Percentiles rank a stretch among this genome's conserved stretches.
Evolutionary conservation across 2,113 vertebrate species (phyloP).

Genomic region (Phylloscopus trochilus): DNA sequence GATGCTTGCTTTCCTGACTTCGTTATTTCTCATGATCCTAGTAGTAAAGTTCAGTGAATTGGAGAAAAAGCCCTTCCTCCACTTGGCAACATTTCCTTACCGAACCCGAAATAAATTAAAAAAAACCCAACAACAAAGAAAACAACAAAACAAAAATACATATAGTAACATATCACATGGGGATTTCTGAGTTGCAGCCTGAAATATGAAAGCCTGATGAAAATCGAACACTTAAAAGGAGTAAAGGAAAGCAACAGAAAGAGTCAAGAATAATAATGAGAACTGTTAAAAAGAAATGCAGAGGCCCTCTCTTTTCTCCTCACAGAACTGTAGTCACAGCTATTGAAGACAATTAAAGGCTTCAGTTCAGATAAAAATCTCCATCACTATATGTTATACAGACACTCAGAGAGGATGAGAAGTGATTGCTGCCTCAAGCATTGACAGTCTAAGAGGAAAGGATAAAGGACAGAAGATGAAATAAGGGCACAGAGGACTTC

Average conservation of each 20-base stretch:
- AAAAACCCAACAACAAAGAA: not conserved
- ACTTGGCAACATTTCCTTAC: not conserved
- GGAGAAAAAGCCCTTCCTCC: not conserved
- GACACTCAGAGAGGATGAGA: not conserved
- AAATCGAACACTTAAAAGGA: not conserved
- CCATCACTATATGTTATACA: not conserved
- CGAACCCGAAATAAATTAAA: not conserved
- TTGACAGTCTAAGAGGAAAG: not conserved
- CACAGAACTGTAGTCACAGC: not conserved
- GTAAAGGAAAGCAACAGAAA: not conserved
- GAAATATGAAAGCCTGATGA: conserved; percentile 5
- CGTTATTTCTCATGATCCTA: not conserved
- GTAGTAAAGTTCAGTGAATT: not conserved
- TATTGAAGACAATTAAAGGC: conserved; percentile 4
- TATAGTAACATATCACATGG: not conserved
- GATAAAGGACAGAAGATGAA: conserved; percentile 37
- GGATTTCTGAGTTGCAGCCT: not conserved
- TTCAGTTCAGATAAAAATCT: conserved; percentile 30
- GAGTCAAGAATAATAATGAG: conserved; percentile 28
- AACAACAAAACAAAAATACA: not conserved
- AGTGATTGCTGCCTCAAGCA: conserved; percentile 10
- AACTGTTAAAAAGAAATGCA: not conserved
- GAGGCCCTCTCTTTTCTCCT: not conserved
- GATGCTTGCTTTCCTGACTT: not conserved
- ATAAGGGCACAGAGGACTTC: not conserved